Evolutionary conservation across 2,888 invertebrate genomes (phyloP).

Genomic region (Orchestes rusci): DNA sequence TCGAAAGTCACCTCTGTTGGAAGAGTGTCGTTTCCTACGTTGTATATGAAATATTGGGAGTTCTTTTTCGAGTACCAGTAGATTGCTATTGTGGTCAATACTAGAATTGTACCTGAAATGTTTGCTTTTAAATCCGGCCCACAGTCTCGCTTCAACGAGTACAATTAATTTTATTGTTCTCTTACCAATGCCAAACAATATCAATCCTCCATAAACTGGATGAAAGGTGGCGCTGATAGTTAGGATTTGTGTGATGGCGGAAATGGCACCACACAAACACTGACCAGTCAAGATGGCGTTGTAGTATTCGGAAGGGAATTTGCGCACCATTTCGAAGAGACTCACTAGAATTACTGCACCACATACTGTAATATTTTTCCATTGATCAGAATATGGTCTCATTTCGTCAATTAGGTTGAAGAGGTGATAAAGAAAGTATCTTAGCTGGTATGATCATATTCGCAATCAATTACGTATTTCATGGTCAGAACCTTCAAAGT

Average conservation of each 20-base stretch:
- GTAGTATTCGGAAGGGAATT: conserved; percentile 31
- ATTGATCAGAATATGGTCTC: not conserved
- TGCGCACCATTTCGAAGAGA: conserved; percentile 30
- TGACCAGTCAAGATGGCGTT: conserved; percentile 29
- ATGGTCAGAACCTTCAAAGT: no score
- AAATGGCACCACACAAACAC: conserved; percentile 30
- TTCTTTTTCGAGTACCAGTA: conserved; percentile 23
- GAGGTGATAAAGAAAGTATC: no score
- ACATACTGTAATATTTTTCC: conserved; percentile 25
- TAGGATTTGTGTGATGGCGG: conserved; percentile 25
- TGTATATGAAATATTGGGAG: conserved; percentile 31
- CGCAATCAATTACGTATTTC: no score
- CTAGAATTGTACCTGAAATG: conserved; percentile 22
- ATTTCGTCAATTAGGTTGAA: not conserved
- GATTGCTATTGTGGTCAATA: conserved; percentile 24
- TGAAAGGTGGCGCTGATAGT: conserved; percentile 19
- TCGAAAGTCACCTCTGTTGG: conserved; percentile 1
- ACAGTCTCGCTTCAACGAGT: no score
- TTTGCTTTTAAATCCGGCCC: conserved; percentile 6
- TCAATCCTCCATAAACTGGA: conserved; percentile 13
- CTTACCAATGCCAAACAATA: conserved; percentile 22
- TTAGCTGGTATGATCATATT: no score
- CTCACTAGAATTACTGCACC: conserved; percentile 29
- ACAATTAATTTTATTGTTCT: no score
- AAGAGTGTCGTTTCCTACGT: conserved; percentile 20